Evolutionary conservation across 2,888 invertebrate genomes (phyloP), one percentile per base, ranked within the genome.

Genomic region (Drosophila prostipennis): DNA sequence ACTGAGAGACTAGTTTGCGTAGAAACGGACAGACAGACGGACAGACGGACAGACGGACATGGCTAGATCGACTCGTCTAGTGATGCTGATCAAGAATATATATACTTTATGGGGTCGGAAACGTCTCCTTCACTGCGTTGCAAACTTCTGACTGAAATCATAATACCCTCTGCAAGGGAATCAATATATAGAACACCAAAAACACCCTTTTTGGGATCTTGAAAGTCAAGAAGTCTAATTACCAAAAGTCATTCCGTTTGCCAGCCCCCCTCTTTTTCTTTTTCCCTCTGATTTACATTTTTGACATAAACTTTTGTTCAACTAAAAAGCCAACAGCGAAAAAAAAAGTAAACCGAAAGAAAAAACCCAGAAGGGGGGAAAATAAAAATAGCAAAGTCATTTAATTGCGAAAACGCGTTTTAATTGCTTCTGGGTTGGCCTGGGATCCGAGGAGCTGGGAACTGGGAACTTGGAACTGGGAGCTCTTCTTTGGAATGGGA

Each of bases 401-500:
- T 84, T 84, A 84, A 84, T 84, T 84, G 84, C 84, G 79, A 84
- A 84, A 84, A 84, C 87, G 84, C 87, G 84, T 84, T 84, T 84
- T 84, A 84, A 84, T 84, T 84, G 87, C 84, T 84, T 84, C 63
- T 77, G 74, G 78, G 72, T 72, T 64, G 55, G 64, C 54, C 32
- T 42, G 61, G 70, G 70, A 61, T 34, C 49, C 51, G 58, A 29
- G 32, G 34, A 34, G 11, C 34, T 34, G 42, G 19, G 19, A 42
- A 11, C 42, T 42, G 42, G 42, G 42, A 42, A 42, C 34, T 36
- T 39, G 39, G 48, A 53, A 42, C 49, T 48, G 54, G 40, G 65
- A 52, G 63, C 29, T 32, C 29, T 54, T 43, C 46, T 58, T 26
- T 26, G 26, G 26, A 26, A 26, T 29, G 7, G 29, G 45, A 53